phyloP scores from a whole-genome alignment of 2,888 invertebrate species.

The Subacronicta megacephala region DNA sequence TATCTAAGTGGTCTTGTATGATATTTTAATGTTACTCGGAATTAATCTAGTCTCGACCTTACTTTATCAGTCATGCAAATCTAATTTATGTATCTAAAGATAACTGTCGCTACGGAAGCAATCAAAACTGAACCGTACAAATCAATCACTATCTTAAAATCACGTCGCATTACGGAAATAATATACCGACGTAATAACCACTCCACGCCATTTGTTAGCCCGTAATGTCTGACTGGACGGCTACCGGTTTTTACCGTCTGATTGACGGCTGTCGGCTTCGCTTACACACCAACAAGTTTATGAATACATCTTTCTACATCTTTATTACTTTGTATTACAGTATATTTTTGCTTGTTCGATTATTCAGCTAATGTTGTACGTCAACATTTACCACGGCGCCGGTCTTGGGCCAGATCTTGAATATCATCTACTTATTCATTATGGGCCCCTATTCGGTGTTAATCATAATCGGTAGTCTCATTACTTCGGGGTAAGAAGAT shows the following conservation, averaged over 20 bases:
- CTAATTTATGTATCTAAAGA: slow-evolving; percentile 27
- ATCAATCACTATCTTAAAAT: slow-evolving; percentile 59
- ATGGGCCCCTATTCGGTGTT: slow-evolving; percentile 85
- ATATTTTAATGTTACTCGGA: slow-evolving; percentile 13
- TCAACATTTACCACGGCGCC: slow-evolving; percentile 84
- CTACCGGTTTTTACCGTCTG: slow-evolving; percentile 89
- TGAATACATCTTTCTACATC: slow-evolving; percentile 20
- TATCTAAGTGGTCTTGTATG: slow-evolving; percentile 15
- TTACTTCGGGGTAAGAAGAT: slow-evolving; percentile 69
- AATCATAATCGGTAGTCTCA: slow-evolving; percentile 84
- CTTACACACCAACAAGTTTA: slow-evolving; percentile 73
- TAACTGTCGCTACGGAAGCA: slow-evolving; percentile 50
- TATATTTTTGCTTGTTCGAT: slow-evolving; percentile 50
- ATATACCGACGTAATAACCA: slow-evolving; percentile 61
- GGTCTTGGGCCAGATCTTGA: slow-evolving; percentile 84
- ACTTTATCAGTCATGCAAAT: slow-evolving; percentile 25
- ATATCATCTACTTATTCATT: slow-evolving; percentile 89
- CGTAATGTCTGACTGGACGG: slow-evolving; percentile 83
- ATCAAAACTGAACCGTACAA: slow-evolving; percentile 43
- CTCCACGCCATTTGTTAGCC: slow-evolving; percentile 84
- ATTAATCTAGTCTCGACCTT: slow-evolving; percentile 30
- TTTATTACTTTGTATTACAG: slow-evolving; percentile 45
- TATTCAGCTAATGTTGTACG: slow-evolving; percentile 51
- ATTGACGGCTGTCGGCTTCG: slow-evolving; percentile 89
- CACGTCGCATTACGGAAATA: slow-evolving; percentile 59